These are phyloP conservation scores for Linyphia triangularis DNA, from an alignment of 2,888 invertebrate genomes.

Conservation along the genomic window DNA sequence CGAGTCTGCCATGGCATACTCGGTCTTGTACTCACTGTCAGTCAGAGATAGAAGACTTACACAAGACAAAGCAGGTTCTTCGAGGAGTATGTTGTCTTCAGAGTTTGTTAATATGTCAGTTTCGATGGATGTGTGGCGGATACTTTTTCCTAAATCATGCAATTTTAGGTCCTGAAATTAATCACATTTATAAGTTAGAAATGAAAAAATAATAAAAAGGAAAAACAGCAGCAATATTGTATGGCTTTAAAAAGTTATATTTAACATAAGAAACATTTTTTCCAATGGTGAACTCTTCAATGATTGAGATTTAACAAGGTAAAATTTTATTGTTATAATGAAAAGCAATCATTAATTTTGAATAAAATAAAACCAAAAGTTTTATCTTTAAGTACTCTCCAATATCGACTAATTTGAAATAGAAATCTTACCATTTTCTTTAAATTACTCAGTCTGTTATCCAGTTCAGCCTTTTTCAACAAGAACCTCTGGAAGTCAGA, in stretches of 20 bases:
- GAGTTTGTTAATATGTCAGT: slow-evolving; percentile 48
- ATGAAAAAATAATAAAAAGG: not conserved
- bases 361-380: slow-evolving; percentile 6
- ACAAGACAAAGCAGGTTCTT: slow-evolving; percentile 55
- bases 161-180: slow-evolving; percentile 43
- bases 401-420: no score
- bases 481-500: slow-evolving; percentile 17
- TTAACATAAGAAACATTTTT: no score
- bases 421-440: slow-evolving; percentile 50
- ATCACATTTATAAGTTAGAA: no score
- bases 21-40: slow-evolving; percentile 65
- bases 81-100: slow-evolving; percentile 67
- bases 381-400: no score
- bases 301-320: no score
- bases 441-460: slow-evolving; percentile 36
- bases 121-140: slow-evolving; percentile 34
- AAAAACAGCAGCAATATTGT: not conserved
- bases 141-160: not conserved
- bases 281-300: no score
- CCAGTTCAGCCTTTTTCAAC: slow-evolving; percentile 40
- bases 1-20: slow-evolving; percentile 47
- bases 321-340: no score
- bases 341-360: not conserved
- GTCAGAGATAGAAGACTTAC: slow-evolving; percentile 64
- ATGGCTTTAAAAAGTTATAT: not conserved